Base-by-base conservation (phyloP, 2,888 invertebrate species). In the Bruchidius siliquastri region DNA sequence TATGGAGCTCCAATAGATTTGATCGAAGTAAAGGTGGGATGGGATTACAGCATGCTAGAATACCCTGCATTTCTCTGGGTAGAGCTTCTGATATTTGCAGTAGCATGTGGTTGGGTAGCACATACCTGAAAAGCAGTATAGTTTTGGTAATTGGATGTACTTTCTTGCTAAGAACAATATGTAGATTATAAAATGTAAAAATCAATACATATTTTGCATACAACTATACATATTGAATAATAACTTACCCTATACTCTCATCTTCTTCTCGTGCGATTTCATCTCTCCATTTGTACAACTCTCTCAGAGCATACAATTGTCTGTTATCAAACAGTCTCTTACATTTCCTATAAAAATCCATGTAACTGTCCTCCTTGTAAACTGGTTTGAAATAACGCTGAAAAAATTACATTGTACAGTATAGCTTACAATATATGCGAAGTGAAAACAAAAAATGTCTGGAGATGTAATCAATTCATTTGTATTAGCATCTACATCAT, bases 31-130 rank as follows among this genome's bases (percentile, higher is more conserved):
- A 85, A 0, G 96, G 95, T 10, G 99, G 98, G 80, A 97, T 92
- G 0, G 98, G 98, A 84, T 93, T 94, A 84, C 99, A 99, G 82
- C 96, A 95, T 0, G 97, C 96, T 75, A 95, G 86, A 75, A 99
- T 93, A 0, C 98, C 98, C 83, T 97, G 96, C 89, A 95, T 91
- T 88, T 98, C 98, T 72, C 96, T 90, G 0, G 98, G 98, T 75
- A 98, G 85, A 21, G 90, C 89, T 86, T 98, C 96, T 0, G 96
- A 91, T 75, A 99, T 94, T 83, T 96, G 92, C 72, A 98, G 84
- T 87, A 99, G 85, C 97, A 98, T 97, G 86, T 98, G 97, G 87
- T 97, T 97, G 0, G 99, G 98, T 74, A 99, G 88, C 70, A 99
- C 94, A 86, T 96, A 99, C 66, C 94, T 93, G 83, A 21, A 85